phyloP scores from a whole-genome alignment of 2,113 vertebrate species.

The Seriola quinqueradiata region DNA sequence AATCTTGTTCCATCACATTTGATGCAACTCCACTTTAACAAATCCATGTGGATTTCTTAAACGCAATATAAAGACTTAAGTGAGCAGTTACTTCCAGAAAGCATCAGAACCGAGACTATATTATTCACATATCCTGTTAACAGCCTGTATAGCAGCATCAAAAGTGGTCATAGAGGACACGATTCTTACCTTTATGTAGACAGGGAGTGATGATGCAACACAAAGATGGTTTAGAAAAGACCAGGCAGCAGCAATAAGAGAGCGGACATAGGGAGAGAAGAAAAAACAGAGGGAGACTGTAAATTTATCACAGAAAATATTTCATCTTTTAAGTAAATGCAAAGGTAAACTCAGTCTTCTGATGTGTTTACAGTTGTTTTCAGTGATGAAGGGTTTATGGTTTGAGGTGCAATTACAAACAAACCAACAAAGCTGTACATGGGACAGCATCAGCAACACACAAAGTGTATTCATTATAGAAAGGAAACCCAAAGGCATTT shows the following conservation, averaged over 20 bases:
- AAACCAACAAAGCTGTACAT: background rate
- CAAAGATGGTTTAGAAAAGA: conserved; percentile 18
- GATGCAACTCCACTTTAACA: background rate
- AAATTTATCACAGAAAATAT: conserved; percentile 33
- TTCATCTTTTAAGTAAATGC: conserved; percentile 10
- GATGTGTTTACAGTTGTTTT: conserved; percentile 18
- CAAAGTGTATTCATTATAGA: background rate
- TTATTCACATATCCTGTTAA: conserved; percentile 20
- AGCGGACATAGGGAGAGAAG: conserved; percentile 25
- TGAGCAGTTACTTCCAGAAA: background rate
- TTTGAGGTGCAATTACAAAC: background rate
- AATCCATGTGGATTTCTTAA: conserved; percentile 3
- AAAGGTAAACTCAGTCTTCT: background rate
- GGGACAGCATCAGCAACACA: background rate
- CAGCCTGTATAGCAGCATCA: background rate
- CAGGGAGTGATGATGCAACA: conserved; percentile 4
- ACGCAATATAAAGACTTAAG: background rate
- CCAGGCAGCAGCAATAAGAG: conserved; percentile 12
- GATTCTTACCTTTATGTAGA: conserved; percentile 80
- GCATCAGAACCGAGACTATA: conserved; percentile 2
- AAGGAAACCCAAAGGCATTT: background rate
- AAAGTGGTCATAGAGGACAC: conserved; percentile 10
- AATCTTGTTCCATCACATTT: conserved; percentile 28
- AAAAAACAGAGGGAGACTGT: conserved; percentile 31
- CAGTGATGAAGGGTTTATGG: conserved; percentile 18